Conservation (phyloP, 2,797 vertebrate genomes). For the Glyptemys insculpta region DNA sequence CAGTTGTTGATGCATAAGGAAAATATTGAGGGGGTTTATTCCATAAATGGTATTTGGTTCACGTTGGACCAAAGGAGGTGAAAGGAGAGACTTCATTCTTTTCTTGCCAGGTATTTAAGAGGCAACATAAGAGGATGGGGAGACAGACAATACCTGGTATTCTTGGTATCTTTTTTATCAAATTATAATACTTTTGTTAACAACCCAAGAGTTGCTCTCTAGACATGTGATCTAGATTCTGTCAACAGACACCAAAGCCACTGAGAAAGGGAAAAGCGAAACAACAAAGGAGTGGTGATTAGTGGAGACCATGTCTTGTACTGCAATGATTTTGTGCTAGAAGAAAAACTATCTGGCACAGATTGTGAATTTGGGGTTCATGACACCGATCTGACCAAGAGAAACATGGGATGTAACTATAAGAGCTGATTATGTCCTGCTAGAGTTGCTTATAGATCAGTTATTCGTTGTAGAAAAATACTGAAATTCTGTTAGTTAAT, state of each 20-base stretch:
- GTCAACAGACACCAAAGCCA: background rate
- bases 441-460: background rate
- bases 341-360: background rate
- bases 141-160: background rate
- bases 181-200: background rate
- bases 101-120: background rate
- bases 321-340: background rate
- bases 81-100: background rate
- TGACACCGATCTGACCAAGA: background rate
- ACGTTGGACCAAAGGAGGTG: background rate
- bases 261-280: background rate
- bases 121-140: background rate
- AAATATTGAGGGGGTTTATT: background rate
- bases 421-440: background rate
- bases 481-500: background rate
- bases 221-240: background rate
- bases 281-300: background rate
- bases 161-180: background rate
- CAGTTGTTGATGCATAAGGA: background rate
- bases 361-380: background rate
- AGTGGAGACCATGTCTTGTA: background rate
- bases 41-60: background rate
- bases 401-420: background rate
- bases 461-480: background rate
- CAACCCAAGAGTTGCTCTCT: background rate